Evolutionary conservation across 2,797 vertebrate genomes (phyloP).

Genomic region (Threskiornis aethiopicus): DNA sequence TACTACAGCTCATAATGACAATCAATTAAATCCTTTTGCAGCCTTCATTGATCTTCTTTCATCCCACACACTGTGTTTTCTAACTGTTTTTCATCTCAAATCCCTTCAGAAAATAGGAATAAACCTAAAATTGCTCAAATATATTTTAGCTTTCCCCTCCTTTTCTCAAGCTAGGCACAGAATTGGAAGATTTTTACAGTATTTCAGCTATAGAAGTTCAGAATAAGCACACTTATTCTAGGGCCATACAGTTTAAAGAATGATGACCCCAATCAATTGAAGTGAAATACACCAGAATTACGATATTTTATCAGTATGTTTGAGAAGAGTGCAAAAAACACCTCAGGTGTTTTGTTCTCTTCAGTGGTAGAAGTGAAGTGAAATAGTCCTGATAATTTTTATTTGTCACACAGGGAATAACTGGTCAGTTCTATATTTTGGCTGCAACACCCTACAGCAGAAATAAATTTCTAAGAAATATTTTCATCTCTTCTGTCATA

Average conservation of each 20-base stretch:
- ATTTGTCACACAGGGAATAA: background rate
- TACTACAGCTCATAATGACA: background rate
- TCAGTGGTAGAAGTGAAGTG: background rate
- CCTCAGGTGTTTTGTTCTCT: background rate
- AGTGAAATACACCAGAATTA: background rate
- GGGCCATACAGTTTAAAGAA: background rate
- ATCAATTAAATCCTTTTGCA: background rate
- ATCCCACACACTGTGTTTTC: background rate
- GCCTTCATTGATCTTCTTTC: background rate
- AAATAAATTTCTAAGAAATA: background rate
- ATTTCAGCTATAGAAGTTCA: background rate
- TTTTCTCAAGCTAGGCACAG: background rate
- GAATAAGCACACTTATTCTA: background rate
- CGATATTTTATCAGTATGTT: background rate
- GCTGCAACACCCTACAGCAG: background rate
- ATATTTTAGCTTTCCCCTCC: background rate
- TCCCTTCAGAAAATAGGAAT: background rate
- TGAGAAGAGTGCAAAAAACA: background rate
- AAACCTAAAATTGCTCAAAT: background rate
- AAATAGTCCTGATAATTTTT: background rate
- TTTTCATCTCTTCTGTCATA: background rate
- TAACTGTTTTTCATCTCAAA: background rate
- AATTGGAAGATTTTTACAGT: background rate
- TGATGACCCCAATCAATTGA: background rate
- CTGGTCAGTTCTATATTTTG: background rate